phyloP scores from a whole-genome alignment of 2,888 invertebrate genomes.

The Xanthorhoe designata region DNA sequence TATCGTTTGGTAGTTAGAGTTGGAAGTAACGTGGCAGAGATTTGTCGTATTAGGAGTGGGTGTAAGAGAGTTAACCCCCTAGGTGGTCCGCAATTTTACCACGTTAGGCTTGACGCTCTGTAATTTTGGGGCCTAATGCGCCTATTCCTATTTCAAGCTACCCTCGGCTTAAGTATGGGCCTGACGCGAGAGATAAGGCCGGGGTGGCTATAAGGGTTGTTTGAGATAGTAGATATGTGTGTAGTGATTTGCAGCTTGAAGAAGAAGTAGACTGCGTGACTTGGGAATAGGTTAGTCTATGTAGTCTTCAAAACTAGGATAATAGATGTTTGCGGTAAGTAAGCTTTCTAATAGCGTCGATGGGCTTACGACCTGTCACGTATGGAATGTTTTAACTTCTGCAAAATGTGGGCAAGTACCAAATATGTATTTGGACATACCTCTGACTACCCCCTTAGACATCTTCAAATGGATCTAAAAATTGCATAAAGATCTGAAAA shows the following conservation, averaged over 20 bases:
- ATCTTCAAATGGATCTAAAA: too few relatives aligned
- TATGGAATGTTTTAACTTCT: too few relatives aligned
- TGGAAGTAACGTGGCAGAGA: slow-evolving; percentile 7
- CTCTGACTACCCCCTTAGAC: too few relatives aligned
- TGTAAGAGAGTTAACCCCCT: slow-evolving; percentile 73
- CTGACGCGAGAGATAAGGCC: slow-evolving; percentile 77
- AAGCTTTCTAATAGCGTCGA: too few relatives aligned
- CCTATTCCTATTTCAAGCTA: slow-evolving; percentile 84
- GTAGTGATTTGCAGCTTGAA: slow-evolving; percentile 42
- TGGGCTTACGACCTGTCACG: too few relatives aligned
- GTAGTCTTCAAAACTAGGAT: background rate
- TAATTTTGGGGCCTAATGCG: slow-evolving; percentile 85
- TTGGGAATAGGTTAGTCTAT: background rate
- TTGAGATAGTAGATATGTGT: slow-evolving; percentile 40
- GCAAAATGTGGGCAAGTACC: too few relatives aligned
- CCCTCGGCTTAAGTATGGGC: slow-evolving; percentile 78
- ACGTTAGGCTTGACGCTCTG: slow-evolving; percentile 84
- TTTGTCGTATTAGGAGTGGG: slow-evolving; percentile 48
- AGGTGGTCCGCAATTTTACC: slow-evolving; percentile 83
- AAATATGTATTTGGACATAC: too few relatives aligned
- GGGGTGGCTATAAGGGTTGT: slow-evolving; percentile 49
- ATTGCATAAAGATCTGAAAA: too few relatives aligned
- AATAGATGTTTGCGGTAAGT: too few relatives aligned
- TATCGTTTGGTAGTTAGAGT: slow-evolving; percentile 20
- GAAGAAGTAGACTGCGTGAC: slow-evolving; percentile 23